Conservation (phyloP, 1,140 invertebrate species). For the Ostrea denselamellosa region DNA sequence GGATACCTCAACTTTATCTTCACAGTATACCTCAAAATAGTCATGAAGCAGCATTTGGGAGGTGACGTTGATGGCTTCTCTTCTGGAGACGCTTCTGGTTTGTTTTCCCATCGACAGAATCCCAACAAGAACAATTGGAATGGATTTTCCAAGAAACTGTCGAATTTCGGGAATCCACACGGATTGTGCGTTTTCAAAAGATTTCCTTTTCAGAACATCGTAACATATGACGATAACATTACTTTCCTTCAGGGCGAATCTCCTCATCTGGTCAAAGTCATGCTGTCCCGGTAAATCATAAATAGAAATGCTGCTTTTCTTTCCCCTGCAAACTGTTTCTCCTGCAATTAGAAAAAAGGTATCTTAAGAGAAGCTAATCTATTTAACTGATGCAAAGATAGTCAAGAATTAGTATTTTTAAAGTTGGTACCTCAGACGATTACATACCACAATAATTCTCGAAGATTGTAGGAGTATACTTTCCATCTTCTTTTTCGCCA, state of each 20-base stretch:
- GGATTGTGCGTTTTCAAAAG: background rate
- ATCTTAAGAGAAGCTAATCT: too few species aligned
- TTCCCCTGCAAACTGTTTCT: background rate
- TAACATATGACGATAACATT: background rate
- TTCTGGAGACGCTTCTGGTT: background rate
- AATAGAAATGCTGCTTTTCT: background rate
- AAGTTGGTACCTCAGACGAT: background rate
- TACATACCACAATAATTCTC: background rate
- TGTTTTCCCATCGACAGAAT: background rate
- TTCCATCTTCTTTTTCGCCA: background rate
- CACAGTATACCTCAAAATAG: background rate
- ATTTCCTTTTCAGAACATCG: background rate
- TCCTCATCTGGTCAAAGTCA: background rate
- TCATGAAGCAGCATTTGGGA: background rate
- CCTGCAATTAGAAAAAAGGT: background rate
- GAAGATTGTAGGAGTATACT: conserved; percentile 15
- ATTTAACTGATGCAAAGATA: background rate
- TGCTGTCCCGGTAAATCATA: conserved; percentile 18
- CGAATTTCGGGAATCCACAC: conserved; percentile 32
- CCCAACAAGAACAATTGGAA: background rate
- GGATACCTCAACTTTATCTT: background rate
- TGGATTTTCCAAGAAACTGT: conserved; percentile 13
- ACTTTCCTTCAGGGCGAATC: conserved; percentile 1
- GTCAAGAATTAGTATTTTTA: background rate
- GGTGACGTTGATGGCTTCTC: background rate